Evolutionary conservation across 2,113 vertebrate genomes (phyloP).

Genomic region (Takifugu bimaculatus): DNA sequence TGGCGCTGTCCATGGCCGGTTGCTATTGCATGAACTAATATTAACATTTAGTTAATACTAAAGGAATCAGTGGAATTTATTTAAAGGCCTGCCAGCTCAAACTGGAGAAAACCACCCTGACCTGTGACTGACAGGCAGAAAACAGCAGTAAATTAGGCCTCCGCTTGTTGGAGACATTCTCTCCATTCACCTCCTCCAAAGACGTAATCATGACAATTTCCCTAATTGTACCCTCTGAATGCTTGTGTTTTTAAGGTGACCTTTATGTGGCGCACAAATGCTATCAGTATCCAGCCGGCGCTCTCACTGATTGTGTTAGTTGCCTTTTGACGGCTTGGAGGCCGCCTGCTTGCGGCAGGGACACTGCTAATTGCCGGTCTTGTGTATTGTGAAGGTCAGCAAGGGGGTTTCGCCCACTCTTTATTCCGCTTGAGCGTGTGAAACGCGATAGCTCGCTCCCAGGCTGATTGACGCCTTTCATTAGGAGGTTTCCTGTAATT

Average conservation of each 20-base stretch:
- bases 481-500: conserved; percentile 57
- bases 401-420: conserved; percentile 17
- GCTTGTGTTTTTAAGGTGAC: conserved; percentile 66
- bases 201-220: conserved; percentile 70
- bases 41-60: conserved; percentile 42
- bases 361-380: conserved; percentile 67
- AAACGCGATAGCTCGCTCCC: conserved; percentile 43
- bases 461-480: conserved; percentile 33
- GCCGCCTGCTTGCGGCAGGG: conserved; percentile 57
- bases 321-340: conserved; percentile 55
- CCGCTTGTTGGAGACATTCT: conserved; percentile 32
- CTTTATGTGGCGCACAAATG: conserved; percentile 67
- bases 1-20: conserved; percentile 7
- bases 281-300: conserved; percentile 54
- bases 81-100: conserved; percentile 58
- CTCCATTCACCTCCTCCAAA: conserved; percentile 50
- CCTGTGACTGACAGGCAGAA: conserved; percentile 48
- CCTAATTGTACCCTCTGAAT: conserved; percentile 64
- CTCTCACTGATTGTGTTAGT: conserved; percentile 61
- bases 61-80: conserved; percentile 49
- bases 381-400: conserved; percentile 70
- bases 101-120: conserved; percentile 1
- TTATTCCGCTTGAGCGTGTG: conserved; percentile 25
- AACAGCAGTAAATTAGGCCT: too few relatives aligned
- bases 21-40: conserved; percentile 1